These are phyloP conservation scores for Sylvia atricapilla DNA, from an alignment of 2,113 vertebrate species.

Conservation along the genomic window DNA sequence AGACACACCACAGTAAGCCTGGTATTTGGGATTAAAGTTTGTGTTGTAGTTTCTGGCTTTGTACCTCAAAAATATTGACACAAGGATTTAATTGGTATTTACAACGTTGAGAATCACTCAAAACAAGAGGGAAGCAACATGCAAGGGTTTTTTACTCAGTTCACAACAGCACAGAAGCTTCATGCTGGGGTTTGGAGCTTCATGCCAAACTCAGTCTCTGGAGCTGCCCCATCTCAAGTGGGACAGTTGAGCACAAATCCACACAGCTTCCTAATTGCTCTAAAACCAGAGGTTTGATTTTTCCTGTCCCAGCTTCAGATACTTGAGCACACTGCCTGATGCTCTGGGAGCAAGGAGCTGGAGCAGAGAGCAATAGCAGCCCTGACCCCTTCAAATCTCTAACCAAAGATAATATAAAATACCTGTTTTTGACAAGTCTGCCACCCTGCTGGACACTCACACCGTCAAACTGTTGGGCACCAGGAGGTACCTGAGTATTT, in stretches of 20 bases:
- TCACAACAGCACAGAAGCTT: background rate
- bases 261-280: background rate
- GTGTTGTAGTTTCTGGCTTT: background rate
- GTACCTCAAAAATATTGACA: background rate
- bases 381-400: background rate
- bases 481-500: rapidly evolving
- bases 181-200: background rate
- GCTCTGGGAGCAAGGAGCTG: background rate
- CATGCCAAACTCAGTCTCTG: background rate
- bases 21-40: background rate
- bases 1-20: no score
- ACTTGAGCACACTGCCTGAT: background rate
- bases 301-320: background rate
- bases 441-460: background rate
- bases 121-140: background rate
- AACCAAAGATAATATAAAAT: background rate
- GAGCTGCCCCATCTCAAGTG: background rate
- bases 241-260: background rate
- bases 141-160: background rate
- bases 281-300: background rate
- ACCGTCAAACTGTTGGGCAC: rapidly evolving
- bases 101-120: background rate
- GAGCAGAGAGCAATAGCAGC: background rate
- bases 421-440: background rate
- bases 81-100: background rate